Conservation (phyloP, 1,140 invertebrate species). For the Zaprionus gabonicus region DNA sequence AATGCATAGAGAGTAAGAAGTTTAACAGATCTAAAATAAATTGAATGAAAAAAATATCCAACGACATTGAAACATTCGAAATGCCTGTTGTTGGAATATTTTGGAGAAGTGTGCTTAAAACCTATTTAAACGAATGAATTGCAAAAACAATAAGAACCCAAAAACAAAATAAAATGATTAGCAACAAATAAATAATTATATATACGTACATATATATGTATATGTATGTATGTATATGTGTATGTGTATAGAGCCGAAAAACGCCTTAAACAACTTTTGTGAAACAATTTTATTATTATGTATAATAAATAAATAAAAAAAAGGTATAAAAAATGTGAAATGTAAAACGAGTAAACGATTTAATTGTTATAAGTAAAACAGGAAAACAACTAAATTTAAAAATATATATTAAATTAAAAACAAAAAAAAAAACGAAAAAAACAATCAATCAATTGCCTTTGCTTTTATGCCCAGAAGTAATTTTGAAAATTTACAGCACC, state of each 20-base stretch:
- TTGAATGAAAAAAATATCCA: constrained; percentile 34
- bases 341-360: constrained; percentile 76
- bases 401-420: constrained; percentile 64
- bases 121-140: constrained; percentile 33
- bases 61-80: constrained; percentile 62
- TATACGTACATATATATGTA: constrained; percentile 59
- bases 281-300: constrained; percentile 73
- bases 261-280: constrained; percentile 78
- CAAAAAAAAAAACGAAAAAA: constrained; percentile 43
- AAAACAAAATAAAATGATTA: constrained; percentile 47
- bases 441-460: constrained; percentile 10
- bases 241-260: constrained; percentile 76
- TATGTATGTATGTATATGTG: constrained; percentile 51
- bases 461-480: constrained; percentile 10
- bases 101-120: constrained; percentile 78
- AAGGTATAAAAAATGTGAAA: constrained; percentile 50
- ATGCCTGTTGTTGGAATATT: constrained; percentile 71
- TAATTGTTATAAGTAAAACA: constrained; percentile 77
- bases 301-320: constrained; percentile 45
- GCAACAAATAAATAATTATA: constrained; percentile 52
- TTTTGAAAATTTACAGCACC: constrained; percentile 33
- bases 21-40: constrained; percentile 55
- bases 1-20: constrained; percentile 52
- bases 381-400: constrained; percentile 67
- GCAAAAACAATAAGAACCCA: constrained; percentile 36